phyloP scores from a whole-genome alignment of 64 coral and sea anemone species.

The Acropora tenuis region DNA sequence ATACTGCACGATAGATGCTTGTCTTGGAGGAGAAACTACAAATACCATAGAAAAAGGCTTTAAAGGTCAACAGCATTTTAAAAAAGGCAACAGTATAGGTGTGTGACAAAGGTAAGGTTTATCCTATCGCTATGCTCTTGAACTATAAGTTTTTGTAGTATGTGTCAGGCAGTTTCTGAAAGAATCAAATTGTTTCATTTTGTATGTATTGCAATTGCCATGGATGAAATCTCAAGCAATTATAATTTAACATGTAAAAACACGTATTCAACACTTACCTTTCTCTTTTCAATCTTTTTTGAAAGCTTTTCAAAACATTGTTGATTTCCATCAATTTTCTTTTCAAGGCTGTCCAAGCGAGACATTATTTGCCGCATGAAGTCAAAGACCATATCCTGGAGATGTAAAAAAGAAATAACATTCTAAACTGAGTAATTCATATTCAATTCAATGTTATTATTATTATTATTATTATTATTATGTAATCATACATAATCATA shows the following conservation, averaged over 20 bases:
- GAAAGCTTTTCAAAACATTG: background rate
- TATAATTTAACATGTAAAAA: background rate
- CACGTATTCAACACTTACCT: background rate
- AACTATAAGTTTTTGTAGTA: background rate
- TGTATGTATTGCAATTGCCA: background rate
- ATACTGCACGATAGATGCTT: background rate
- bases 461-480: too few relatives aligned
- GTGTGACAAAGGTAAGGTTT: background rate
- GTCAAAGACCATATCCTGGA: conserved; percentile 21
- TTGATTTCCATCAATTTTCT: background rate
- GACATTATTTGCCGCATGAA: conserved; percentile 16
- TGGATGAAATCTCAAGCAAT: background rate
- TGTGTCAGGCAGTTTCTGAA: background rate
- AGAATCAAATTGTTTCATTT: background rate
- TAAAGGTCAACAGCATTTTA: background rate
- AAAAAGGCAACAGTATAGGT: background rate
- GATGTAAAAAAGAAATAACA: background rate
- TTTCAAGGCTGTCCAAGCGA: conserved; percentile 6
- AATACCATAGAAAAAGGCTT: background rate
- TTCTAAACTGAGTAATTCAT: background rate
- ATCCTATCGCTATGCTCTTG: background rate
- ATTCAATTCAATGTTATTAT: too few relatives aligned
- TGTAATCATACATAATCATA: too few relatives aligned
- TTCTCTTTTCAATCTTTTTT: conserved; percentile 20
- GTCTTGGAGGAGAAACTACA: background rate